phyloP scores from a whole-genome alignment of 2,797 vertebrate species.

The Onychomys torridus region DNA sequence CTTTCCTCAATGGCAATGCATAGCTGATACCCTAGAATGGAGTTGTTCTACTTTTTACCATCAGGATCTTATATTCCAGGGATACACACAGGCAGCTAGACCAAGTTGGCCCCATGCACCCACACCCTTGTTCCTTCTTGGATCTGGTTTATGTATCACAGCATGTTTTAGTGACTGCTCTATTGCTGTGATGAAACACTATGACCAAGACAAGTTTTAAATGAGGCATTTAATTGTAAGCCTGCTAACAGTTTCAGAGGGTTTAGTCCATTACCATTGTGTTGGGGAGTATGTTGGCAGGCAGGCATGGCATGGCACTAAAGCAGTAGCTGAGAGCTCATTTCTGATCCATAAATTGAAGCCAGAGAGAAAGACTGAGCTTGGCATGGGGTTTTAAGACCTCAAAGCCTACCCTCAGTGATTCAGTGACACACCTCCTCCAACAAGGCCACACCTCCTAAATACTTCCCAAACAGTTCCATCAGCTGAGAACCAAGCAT shows the following conservation, averaged over 20 bases:
- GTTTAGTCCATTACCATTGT: background rate
- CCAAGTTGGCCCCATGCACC: rapidly evolving
- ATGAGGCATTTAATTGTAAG: background rate
- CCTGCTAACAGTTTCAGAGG: background rate
- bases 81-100: background rate
- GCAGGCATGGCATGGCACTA: background rate
- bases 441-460: background rate
- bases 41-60: background rate
- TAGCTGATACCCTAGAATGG: background rate
- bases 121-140: background rate
- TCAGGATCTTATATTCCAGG: background rate
- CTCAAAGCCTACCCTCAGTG: background rate
- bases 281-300: background rate
- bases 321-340: background rate
- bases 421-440: background rate
- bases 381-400: background rate
- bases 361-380: background rate
- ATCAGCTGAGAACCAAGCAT: background rate
- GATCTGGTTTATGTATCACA: background rate
- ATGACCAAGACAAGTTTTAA: background rate
- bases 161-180: background rate
- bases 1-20: background rate
- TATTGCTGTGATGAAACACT: background rate
- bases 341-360: background rate
- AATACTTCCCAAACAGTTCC: background rate